Evolutionary conservation across 1,140 invertebrate species (phyloP).

Genomic region (Probaryconus sp.): DNA sequence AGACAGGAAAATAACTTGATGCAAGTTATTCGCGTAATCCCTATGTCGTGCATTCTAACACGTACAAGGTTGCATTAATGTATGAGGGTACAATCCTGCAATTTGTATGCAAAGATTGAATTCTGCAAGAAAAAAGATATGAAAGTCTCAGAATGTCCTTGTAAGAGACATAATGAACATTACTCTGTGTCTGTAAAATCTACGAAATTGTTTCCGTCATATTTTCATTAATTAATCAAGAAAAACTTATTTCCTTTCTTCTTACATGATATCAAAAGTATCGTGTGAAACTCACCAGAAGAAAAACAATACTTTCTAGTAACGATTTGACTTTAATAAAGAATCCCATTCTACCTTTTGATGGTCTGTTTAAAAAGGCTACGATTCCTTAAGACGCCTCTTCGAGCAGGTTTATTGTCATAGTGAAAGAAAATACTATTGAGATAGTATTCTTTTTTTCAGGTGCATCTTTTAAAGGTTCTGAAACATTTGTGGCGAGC

Average conservation of each 20-base stretch:
- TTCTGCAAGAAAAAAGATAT: slow-evolving; percentile 49
- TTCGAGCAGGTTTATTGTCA: slow-evolving; percentile 43
- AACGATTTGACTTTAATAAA: too few species aligned
- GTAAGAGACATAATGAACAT: slow-evolving; percentile 42
- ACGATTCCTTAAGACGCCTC: slow-evolving; percentile 21
- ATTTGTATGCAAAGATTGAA: slow-evolving; percentile 57
- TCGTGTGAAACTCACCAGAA: too few species aligned
- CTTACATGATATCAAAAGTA: too few species aligned
- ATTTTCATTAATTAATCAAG: too few species aligned
- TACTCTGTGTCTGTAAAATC: too few species aligned
- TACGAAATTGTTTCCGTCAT: too few species aligned
- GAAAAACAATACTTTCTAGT: too few species aligned
- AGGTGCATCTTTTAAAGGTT: slow-evolving; percentile 49
- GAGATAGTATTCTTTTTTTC: slow-evolving; percentile 47
- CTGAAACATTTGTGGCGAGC: slow-evolving; percentile 36
- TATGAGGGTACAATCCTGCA: slow-evolving; percentile 45
- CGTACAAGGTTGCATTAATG: slow-evolving; percentile 56
- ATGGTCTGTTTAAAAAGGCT: slow-evolving; percentile 1
- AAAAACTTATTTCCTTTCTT: too few species aligned
- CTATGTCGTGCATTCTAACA: slow-evolving; percentile 40
- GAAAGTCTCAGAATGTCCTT: slow-evolving; percentile 50
- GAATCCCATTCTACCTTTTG: slow-evolving; percentile 8
- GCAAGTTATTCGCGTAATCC: slow-evolving; percentile 46
- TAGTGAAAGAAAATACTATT: slow-evolving; percentile 46
- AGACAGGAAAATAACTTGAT: slow-evolving; percentile 13